Evolutionary conservation across 2,888 invertebrate genomes (phyloP).

Genomic region (Scrobipalpa atriplicella): DNA sequence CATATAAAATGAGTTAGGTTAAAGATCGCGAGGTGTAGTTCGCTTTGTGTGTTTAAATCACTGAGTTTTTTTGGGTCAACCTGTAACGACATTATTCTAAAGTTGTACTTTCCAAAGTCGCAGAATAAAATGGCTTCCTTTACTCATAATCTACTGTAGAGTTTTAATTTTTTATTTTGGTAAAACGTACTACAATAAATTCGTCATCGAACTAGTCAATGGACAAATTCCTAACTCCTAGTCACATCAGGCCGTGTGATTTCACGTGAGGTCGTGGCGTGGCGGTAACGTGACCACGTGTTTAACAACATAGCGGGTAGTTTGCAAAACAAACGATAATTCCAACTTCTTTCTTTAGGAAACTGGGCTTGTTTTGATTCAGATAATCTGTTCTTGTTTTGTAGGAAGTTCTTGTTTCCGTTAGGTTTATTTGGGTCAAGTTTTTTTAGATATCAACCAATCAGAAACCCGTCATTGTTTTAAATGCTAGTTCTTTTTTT

Average conservation of each 20-base stretch:
- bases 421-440: neutral
- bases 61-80: no score
- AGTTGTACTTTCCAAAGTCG: no score
- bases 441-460: no score
- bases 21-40: no score
- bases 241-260: constrained; percentile 22
- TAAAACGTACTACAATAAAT: neutral
- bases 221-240: neutral
- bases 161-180: neutral
- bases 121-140: no score
- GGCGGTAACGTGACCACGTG: constrained; percentile 38
- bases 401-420: constrained; percentile 11
- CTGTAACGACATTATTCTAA: no score
- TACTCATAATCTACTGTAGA: no score
- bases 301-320: constrained; percentile 36
- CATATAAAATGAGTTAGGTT: no score
- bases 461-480: no score
- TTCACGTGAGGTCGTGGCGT: constrained; percentile 33
- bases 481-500: no score
- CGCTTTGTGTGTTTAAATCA: no score
- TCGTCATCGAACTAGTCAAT: neutral
- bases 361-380: constrained; percentile 26
- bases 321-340: constrained; percentile 41
- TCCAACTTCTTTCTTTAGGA: constrained; percentile 13
- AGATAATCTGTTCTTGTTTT: constrained; percentile 13